Conservation (phyloP, 2,113 vertebrate species). For the Lucifuga dentata region DNA sequence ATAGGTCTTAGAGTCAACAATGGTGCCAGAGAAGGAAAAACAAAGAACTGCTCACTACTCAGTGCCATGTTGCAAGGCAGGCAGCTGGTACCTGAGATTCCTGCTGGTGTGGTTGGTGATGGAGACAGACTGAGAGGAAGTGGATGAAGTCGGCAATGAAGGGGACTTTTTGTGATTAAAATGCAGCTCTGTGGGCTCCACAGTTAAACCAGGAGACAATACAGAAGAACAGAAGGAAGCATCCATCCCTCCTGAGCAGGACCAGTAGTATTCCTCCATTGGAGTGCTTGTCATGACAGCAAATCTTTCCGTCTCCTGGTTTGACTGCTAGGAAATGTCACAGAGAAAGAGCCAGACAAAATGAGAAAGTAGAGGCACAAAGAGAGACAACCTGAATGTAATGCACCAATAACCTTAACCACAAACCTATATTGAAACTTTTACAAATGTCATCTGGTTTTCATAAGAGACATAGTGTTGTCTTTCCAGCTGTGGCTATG, state of each 20-base stretch:
- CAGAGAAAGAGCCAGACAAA: neutral
- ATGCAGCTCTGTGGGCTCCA: conserved; percentile 83
- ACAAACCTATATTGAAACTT: too few species aligned
- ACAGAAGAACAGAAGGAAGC: neutral
- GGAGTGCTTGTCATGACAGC: conserved; percentile 41
- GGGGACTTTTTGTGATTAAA: conserved; percentile 82
- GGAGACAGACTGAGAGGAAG: conserved; percentile 75
- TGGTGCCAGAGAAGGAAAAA: neutral
- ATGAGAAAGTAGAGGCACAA: neutral
- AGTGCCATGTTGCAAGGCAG: neutral
- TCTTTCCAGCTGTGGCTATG: too few species aligned
- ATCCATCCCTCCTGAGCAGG: conserved; percentile 41
- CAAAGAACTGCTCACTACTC: neutral
- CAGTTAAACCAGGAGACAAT: conserved; percentile 72
- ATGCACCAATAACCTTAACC: too few species aligned
- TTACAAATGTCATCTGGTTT: neutral
- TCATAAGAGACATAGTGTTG: neutral
- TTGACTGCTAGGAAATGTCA: conserved; percentile 53
- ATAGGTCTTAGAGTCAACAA: neutral
- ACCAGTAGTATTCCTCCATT: conserved; percentile 82
- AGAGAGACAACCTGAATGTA: neutral
- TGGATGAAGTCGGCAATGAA: neutral
- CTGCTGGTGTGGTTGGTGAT: conserved; percentile 90
- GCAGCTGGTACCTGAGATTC: conserved; percentile 77
- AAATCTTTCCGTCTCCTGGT: conserved; percentile 45